A percentile compares a stretch with the other conserved stretches of the same genome.
Evolutionary conservation across 2,888 invertebrate species (phyloP).

Genomic region (Cerastoderma edule): DNA sequence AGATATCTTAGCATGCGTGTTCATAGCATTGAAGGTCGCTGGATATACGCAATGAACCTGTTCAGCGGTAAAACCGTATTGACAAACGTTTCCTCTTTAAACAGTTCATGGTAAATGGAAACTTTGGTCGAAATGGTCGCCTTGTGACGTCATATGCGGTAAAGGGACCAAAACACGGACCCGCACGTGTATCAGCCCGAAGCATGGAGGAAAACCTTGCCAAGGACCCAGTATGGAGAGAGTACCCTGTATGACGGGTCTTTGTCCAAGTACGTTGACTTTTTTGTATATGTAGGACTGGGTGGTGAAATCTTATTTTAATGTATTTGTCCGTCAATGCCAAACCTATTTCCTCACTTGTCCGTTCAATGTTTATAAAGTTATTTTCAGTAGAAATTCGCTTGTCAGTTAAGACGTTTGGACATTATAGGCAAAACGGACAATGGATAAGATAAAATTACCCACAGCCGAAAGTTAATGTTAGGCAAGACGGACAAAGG

Average conservation of each 20-base stretch:
- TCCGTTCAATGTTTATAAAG: neutral
- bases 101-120: constrained; percentile 8
- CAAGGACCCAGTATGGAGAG: neutral
- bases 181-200: neutral
- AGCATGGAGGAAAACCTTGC: neutral
- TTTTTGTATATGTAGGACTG: neutral
- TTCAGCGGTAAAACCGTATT: too few species aligned
- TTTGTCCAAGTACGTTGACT: neutral
- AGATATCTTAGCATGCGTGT: neutral
- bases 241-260: neutral
- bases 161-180: neutral
- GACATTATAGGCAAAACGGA: too few species aligned
- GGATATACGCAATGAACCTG: too few species aligned
- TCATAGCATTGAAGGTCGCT: too few species aligned
- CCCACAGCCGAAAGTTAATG: too few species aligned
- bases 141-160: constrained; percentile 6
- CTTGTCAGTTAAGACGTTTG: too few species aligned
- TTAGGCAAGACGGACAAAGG: too few species aligned
- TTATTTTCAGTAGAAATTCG: neutral
- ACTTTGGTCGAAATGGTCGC: neutral
- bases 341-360: neutral
- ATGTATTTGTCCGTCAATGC: neutral
- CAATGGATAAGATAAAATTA: too few species aligned
- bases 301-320: neutral
- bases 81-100: neutral